Conservation (phyloP, 1,140 invertebrate species). For the Chrysopa pallens region DNA sequence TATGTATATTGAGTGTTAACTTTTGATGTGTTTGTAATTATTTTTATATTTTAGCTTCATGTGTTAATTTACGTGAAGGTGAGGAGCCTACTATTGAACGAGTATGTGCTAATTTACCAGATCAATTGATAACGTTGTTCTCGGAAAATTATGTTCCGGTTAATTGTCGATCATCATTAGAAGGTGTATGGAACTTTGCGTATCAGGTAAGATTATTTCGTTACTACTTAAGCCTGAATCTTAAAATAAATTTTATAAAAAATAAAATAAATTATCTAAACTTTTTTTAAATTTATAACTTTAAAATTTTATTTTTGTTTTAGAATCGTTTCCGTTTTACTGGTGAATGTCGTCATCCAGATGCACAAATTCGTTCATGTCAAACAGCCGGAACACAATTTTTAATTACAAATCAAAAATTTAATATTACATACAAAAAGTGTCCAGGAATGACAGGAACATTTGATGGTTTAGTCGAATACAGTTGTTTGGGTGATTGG, state of each 20-base stretch:
- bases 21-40: slow-evolving; percentile 6
- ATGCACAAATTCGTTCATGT: slow-evolving; percentile 82
- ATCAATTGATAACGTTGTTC: slow-evolving; percentile 72
- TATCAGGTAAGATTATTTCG: slow-evolving; percentile 61
- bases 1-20: slow-evolving; percentile 4
- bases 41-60: slow-evolving; percentile 36
- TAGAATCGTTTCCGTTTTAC: slow-evolving; percentile 74
- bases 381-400: slow-evolving; percentile 91
- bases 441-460: slow-evolving; percentile 73
- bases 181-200: slow-evolving; percentile 90
- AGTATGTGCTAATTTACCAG: slow-evolving; percentile 52
- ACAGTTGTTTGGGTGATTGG: slow-evolving; percentile 87
- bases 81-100: slow-evolving; percentile 51
- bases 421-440: slow-evolving; percentile 83
- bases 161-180: slow-evolving; percentile 80
- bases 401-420: slow-evolving; percentile 92
- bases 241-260: slow-evolving; percentile 1
- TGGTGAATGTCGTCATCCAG: slow-evolving; percentile 72
- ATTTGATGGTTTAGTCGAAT: slow-evolving; percentile 81
- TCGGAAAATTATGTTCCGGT: slow-evolving; percentile 80
- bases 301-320: slow-evolving; percentile 8
- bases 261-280: slow-evolving; percentile 4
- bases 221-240: too few relatives aligned
- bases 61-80: slow-evolving; percentile 42
- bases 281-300: too few relatives aligned